Evolutionary conservation across 2,113 vertebrate species (phyloP).

Genomic region (Seriola dumerili): DNA sequence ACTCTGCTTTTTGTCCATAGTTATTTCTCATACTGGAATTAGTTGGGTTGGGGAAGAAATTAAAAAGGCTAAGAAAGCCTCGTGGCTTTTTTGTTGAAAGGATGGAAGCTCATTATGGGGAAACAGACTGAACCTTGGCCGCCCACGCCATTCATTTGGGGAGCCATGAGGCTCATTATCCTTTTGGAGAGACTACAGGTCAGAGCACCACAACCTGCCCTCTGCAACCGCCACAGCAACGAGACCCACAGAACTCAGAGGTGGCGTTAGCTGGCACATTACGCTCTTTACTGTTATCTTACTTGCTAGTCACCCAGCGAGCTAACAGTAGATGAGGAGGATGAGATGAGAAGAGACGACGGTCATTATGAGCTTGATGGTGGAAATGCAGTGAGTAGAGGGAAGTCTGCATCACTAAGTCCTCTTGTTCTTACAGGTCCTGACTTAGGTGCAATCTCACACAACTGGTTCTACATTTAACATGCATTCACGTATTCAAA

Average conservation of each 20-base stretch:
- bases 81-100: constrained; percentile 61
- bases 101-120: constrained; percentile 75
- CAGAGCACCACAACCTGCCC: constrained; percentile 72
- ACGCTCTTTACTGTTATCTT: constrained; percentile 41
- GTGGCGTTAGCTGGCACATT: constrained; percentile 55
- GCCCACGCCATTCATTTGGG: constrained; percentile 74
- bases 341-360: constrained; percentile 52
- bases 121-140: constrained; percentile 70
- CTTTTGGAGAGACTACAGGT: constrained; percentile 77
- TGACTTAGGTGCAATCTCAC: constrained; percentile 28
- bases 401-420: constrained; percentile 41
- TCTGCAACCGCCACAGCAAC: constrained; percentile 72
- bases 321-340: constrained; percentile 28
- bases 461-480: background rate
- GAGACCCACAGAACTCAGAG: constrained; percentile 58
- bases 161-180: constrained; percentile 82
- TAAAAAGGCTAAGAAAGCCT: constrained; percentile 58
- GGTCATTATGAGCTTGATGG: constrained; percentile 62
- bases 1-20: constrained; percentile 66
- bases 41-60: constrained; percentile 39
- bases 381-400: constrained; percentile 50
- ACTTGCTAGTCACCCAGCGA: constrained; percentile 49
- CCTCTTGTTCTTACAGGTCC: constrained; percentile 52
- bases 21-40: constrained; percentile 55
- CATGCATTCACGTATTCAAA: background rate